These are phyloP conservation scores for Urocynchramus pylzowi DNA, from an alignment of 2,113 vertebrate genomes.

Conservation along the genomic window DNA sequence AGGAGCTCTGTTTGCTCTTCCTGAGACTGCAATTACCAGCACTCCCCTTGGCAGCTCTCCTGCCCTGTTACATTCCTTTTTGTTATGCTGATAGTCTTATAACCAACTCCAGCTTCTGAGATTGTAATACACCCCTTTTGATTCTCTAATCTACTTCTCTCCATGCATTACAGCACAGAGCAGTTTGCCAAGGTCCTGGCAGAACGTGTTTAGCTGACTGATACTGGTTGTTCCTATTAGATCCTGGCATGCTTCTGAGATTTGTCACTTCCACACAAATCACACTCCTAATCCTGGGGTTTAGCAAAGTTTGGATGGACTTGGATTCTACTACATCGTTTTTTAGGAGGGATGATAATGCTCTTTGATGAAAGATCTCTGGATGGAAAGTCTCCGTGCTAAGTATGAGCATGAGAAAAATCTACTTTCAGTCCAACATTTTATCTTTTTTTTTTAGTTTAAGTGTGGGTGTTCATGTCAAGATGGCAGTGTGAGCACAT, in stretches of 20 bases:
- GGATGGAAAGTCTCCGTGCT: background rate
- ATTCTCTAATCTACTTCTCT: conserved; percentile 45
- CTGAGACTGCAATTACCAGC: conserved; percentile 2
- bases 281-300: conserved; percentile 12
- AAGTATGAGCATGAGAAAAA: background rate
- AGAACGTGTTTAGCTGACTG: conserved; percentile 37
- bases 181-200: background rate
- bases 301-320: conserved; percentile 31
- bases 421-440: background rate
- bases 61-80: conserved; percentile 37
- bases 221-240: conserved; percentile 40
- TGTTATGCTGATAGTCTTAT: conserved; percentile 57
- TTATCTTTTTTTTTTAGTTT: background rate
- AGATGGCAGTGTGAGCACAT: background rate
- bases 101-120: conserved; percentile 49
- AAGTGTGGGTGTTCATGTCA: background rate
- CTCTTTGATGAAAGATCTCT: conserved; percentile 26
- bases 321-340: conserved; percentile 18
- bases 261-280: conserved; percentile 55
- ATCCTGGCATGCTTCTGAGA: conserved; percentile 21
- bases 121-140: conserved; percentile 7
- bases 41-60: conserved; percentile 31
- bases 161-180: background rate
- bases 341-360: background rate
- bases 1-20: conserved; percentile 49